Evolutionary conservation across 2,113 vertebrate genomes (phyloP), one percentile per base, ranked within the genome.

Genomic region (Semnornis frantzii): DNA sequence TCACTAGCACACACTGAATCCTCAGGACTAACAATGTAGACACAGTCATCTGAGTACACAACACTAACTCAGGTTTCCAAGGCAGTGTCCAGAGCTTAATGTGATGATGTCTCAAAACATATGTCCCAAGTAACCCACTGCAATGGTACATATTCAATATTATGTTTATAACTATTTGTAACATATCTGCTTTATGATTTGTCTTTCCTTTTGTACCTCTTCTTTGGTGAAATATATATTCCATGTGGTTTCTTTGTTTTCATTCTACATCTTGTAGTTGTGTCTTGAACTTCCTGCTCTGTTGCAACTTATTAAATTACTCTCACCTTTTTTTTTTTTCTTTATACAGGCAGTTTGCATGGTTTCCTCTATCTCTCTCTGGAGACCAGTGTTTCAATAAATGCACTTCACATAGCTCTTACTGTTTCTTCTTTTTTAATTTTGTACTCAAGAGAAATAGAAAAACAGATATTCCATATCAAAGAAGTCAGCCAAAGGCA

Each of bases 371-470:
- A 28, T 91, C 69, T 96, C 58, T 96, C 97, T 90, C 94, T 93
- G 69, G 94, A 97, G 95, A 93, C 78, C n/a, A 62, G 25, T 8
- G 15, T 92, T 97, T 97, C 95, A 97, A 87, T 92, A 94, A 96
- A 94, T 90, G 84, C 21, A 54, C 94, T 97, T 96, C 68, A 82
- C 24, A 12, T 44, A 30, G 46, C 63, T 95, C 68, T 89, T 78
- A 70, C 42, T 54, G 64, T 90, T 94, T 91, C 74, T 89, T 52
- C 21, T 85, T 95, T 95, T 96, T 96, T 87, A 86, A 89, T 80
- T 96, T 83, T 48, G 80, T 73, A 81, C 42, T 27, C 81, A 87
- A 57, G 59, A 91, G 37, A 91, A 75, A 74, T 87, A 91, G 64
- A 90, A 85, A 89, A 94, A 79, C 7, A 2, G 34, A 74, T 59